Conservation (phyloP, 2,888 invertebrate species). For the Mythimna impura region DNA sequence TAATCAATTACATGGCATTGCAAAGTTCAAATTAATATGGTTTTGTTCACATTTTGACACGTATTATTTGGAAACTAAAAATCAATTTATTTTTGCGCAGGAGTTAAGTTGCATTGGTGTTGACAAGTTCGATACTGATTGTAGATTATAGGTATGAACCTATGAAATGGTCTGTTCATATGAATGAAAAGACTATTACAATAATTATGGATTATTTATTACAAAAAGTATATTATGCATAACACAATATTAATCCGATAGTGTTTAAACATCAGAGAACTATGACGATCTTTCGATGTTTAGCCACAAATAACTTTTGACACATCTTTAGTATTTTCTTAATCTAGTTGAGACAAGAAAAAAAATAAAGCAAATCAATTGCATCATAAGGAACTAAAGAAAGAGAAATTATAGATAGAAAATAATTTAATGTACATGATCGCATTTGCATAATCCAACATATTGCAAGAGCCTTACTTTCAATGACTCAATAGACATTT, state of each 20-base stretch:
- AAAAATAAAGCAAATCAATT: slow-evolving; percentile 1
- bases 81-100: slow-evolving; percentile 32
- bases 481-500: neutral
- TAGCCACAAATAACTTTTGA: too few relatives aligned
- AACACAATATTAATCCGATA: too few relatives aligned
- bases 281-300: too few relatives aligned
- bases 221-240: neutral
- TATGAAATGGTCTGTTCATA: neutral
- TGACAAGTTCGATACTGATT: neutral
- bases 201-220: too few relatives aligned
- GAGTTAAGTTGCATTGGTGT: slow-evolving; percentile 9
- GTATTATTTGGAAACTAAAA: slow-evolving; percentile 52
- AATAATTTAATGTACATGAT: neutral
- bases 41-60: slow-evolving; percentile 48
- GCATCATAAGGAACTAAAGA: slow-evolving; percentile 1
- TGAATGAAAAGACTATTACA: neutral
- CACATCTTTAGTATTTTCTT: too few relatives aligned
- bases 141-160: neutral
- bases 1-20: slow-evolving; percentile 65
- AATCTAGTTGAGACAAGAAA: too few relatives aligned
- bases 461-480: neutral
- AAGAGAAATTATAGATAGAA: neutral
- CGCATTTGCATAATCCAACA: neutral
- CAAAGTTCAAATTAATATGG: slow-evolving; percentile 47
- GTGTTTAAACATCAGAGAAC: too few relatives aligned